Evolutionary conservation across 1,140 invertebrate species (phyloP), one percentile per base, ranked within the genome.

Genomic region (Drosophila virilis): DNA sequence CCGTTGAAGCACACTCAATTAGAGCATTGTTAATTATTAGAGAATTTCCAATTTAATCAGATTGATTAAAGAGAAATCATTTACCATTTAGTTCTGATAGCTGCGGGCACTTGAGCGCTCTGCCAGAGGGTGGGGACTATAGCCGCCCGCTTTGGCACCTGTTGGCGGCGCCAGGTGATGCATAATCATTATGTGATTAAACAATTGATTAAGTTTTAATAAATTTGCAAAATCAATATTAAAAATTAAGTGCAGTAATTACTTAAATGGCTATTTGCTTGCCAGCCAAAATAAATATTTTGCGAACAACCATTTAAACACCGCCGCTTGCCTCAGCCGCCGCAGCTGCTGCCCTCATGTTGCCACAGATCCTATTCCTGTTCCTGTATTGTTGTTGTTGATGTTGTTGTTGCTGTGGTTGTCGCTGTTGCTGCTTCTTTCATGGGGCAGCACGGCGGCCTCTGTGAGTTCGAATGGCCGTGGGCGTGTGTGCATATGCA

Each of bases 171-270:
- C 12, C 62, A 37, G 62, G 42, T 59, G 62, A 32, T 51, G 58
- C 45, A 38, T 43, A 70, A 60, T 81, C 58, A 52, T 52, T 75
- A 71, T 78, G 67, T 68, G 79, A 81, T 83, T 77, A 88, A 82
- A 77, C 83, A 88, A 88, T 86, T 86, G 84, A 82, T 86, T 83
- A 88, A 79, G 76, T 86, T 86, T 83, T 88, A 88, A 88, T 88
- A 83, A 88, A 86, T 82, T 88, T 79, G 83, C 60, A 88, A 86
- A 88, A 86, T 86, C 83, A 86, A 86, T 86, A 86, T 88, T 79
- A 86, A 88, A 86, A 88, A 86, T 86, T 79, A 86, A 86, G 83
- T 88, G 83, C 76, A 61, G 83, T 86, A 88, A 86, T 86, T 86
- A 86, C 83, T 86, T 86, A 83, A 86, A 86, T 86, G 83, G 76